These are phyloP conservation scores for Indri indri DNA, from an alignment of 2,113 vertebrate genomes.

Conservation along the genomic window DNA sequence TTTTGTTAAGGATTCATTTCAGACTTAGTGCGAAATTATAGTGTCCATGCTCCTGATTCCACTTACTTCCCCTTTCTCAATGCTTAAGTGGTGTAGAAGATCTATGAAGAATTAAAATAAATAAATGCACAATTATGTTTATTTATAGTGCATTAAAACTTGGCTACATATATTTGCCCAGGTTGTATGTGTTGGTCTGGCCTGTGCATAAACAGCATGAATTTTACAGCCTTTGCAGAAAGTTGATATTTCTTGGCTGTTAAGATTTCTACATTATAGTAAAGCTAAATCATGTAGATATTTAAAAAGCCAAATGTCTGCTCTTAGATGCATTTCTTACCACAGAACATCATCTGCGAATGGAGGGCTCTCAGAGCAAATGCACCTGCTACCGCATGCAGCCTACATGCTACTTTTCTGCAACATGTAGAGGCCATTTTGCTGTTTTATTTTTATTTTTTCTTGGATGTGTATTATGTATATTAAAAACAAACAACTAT, in stretches of 20 bases:
- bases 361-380: background rate
- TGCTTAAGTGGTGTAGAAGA: background rate
- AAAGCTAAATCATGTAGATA: slow-evolving; percentile 36
- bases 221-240: slow-evolving; percentile 51
- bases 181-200: background rate
- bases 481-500: background rate
- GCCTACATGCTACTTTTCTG: background rate
- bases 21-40: background rate
- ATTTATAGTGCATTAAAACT: slow-evolving; percentile 64
- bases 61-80: background rate
- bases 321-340: background rate
- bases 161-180: slow-evolving; percentile 49
- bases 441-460: background rate
- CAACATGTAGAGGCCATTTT: background rate
- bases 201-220: slow-evolving; percentile 35
- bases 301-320: slow-evolving; percentile 20
- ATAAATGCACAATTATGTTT: slow-evolving; percentile 57
- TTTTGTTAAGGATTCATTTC: background rate
- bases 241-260: slow-evolving; percentile 54
- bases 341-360: too few relatives aligned
- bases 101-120: slow-evolving; percentile 40
- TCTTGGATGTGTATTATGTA: background rate
- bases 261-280: slow-evolving; percentile 39
- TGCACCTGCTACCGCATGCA: rapidly evolving
- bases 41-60: background rate